phyloP scores from a whole-genome alignment of 2,888 invertebrate species.

The Lapara coniferarum region DNA sequence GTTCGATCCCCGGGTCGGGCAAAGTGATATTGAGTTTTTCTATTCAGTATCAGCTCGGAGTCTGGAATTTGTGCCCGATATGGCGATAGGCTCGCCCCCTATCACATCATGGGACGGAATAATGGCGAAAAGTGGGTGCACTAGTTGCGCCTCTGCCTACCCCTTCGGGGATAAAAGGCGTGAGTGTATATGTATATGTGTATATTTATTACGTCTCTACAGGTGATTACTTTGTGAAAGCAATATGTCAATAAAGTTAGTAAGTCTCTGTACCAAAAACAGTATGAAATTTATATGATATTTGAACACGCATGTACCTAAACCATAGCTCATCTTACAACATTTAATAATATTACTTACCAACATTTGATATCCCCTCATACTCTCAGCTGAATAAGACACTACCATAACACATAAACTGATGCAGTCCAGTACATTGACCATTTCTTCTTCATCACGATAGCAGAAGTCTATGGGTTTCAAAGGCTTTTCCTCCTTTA shows the following conservation, averaged over 20 bases:
- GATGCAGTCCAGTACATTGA: conserved; percentile 97
- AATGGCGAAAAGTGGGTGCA: too few relatives aligned
- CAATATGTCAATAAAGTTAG: background rate
- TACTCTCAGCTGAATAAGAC: conserved; percentile 98
- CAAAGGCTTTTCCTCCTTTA: conserved; percentile 95
- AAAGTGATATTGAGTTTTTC: background rate
- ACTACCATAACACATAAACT: conserved; percentile 99
- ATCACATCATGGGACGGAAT: too few relatives aligned
- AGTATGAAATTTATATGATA: too few relatives aligned
- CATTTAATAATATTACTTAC: conserved; percentile 74
- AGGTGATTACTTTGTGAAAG: background rate
- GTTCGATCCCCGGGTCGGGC: too few relatives aligned
- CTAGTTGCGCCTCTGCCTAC: too few relatives aligned
- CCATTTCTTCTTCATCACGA: conserved; percentile 98
- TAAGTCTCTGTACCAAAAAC: too few relatives aligned
- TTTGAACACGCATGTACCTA: too few relatives aligned
- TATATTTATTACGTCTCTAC: background rate
- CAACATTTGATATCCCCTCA: conserved; percentile 95
- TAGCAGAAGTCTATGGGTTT: conserved; percentile 99
- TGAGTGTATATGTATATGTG: too few relatives aligned
- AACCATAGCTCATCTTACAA: background rate
- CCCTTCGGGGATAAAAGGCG: too few relatives aligned
- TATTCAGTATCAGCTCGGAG: too few relatives aligned
- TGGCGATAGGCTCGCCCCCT: too few relatives aligned
- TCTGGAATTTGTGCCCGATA: too few relatives aligned